phyloP scores from a whole-genome alignment of 1,140 invertebrate genomes.

The Lineus longissimus region DNA sequence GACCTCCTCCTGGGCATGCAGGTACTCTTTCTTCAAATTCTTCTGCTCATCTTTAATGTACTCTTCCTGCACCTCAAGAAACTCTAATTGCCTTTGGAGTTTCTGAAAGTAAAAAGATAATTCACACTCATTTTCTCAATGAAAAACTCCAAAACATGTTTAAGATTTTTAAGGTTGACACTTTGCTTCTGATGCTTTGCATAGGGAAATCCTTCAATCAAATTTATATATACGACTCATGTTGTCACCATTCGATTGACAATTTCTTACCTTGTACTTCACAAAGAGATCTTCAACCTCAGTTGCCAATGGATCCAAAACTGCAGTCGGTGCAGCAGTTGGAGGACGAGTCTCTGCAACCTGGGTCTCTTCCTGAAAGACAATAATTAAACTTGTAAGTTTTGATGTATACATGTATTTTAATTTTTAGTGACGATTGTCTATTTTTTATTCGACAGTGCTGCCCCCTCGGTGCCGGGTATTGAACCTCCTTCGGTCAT shows the following conservation, averaged over 20 bases:
- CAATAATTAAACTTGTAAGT: slow-evolving; percentile 12
- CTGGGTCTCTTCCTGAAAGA: slow-evolving; percentile 42
- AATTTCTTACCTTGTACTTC: slow-evolving; percentile 83
- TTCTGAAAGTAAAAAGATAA: slow-evolving; percentile 63
- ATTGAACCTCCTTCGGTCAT: too few species aligned
- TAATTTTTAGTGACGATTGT: too few species aligned
- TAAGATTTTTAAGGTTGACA: too few species aligned
- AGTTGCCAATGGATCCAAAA: slow-evolving; percentile 65
- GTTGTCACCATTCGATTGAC: neutral
- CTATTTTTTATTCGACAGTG: too few species aligned
- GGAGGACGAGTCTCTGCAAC: slow-evolving; percentile 39
- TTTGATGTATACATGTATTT: neutral
- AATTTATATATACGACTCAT: neutral
- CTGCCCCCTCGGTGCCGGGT: too few species aligned
- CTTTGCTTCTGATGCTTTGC: neutral
- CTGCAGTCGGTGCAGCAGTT: slow-evolving; percentile 34
- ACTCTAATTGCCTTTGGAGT: slow-evolving; percentile 91
- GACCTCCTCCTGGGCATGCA: slow-evolving; percentile 96
- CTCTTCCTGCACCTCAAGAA: slow-evolving; percentile 94
- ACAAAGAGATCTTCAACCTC: slow-evolving; percentile 90
- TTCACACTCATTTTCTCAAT: neutral
- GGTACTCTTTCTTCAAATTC: slow-evolving; percentile 94
- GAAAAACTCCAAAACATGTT: neutral
- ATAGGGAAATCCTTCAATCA: neutral
- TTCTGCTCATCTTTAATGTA: slow-evolving; percentile 98